phyloP scores from a whole-genome alignment of 2,797 vertebrate genomes.

The Clarias laeviceps region DNA sequence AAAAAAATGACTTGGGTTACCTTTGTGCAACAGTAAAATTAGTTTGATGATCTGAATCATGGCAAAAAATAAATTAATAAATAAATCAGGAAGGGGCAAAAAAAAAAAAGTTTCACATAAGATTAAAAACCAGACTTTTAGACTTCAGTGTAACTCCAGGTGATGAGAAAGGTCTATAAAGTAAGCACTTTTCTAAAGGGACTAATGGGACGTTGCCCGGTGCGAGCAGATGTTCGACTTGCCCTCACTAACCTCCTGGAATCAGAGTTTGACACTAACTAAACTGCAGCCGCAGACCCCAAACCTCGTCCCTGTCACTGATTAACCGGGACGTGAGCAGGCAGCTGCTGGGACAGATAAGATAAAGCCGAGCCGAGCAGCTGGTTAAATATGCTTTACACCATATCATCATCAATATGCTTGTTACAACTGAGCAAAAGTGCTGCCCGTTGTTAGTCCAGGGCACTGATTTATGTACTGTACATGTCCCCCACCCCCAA shows the following conservation, averaged over 20 bases:
- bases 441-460: slow-evolving; percentile 40
- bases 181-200: neutral
- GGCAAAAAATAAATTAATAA: too few species aligned
- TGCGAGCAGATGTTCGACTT: slow-evolving; percentile 73
- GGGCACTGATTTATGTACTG: slow-evolving; percentile 59
- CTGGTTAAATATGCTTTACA: slow-evolving; percentile 81
- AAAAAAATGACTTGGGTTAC: too few species aligned
- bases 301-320: slow-evolving; percentile 38
- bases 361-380: slow-evolving; percentile 86
- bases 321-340: slow-evolving; percentile 66
- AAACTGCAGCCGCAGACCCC: slow-evolving; percentile 40
- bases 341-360: slow-evolving; percentile 86
- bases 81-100: too few species aligned
- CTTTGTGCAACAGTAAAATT: too few species aligned
- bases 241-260: slow-evolving; percentile 74
- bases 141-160: neutral
- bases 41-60: too few species aligned
- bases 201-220: slow-evolving; percentile 25
- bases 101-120: neutral
- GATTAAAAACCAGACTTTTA: neutral
- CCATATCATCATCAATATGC: slow-evolving; percentile 56
- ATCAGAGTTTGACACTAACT: slow-evolving; percentile 68
- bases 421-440: slow-evolving; percentile 49
- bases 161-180: neutral
- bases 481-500: neutral